Evolutionary conservation across 1,140 invertebrate genomes (phyloP), one percentile per base, ranked within the genome.

Genomic region (Musca vetustissima): DNA sequence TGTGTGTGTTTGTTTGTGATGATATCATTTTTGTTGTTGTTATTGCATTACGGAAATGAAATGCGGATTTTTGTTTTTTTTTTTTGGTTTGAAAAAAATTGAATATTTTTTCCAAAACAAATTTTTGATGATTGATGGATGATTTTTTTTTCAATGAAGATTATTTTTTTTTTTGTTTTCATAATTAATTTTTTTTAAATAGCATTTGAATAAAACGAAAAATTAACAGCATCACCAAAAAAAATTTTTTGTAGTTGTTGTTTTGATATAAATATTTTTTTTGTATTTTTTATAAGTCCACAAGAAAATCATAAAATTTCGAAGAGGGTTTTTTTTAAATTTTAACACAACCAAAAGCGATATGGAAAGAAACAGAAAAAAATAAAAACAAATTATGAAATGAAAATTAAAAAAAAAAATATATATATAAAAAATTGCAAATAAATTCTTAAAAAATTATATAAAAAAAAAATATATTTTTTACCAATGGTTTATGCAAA

Each of bases 401-500:
- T 47, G 17, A 67, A 24, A 52, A 67, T 22, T 69, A 19, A 21
- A 48, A 70, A 21, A 66, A 65, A 52, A 36, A n/a, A n/a, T n/a
- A n/a, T n/a, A n/a, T n/a, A n/a, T n/a, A n/a, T n/a, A n/a, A 25
- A 64, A 55, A 68, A 67, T 66, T 50, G 43, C 53, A 61, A 49
- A 70, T 47, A 69, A 52, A 70, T 70, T 68, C 49, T 66, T 74
- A 71, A 66, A 70, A 75, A 72, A 72, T 69, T 71, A 74, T 73
- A 67, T 65, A 68, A 48, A 70, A 68, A 61, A 68, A 72, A 55
- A 48, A 53, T 67, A 32, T 43, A 50, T 28, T 67, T 19, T 70
- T 72, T 70, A 77, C 78, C 78, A 80, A 80, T 80, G 78, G 78
- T 80, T 80, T 80, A 80, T 80, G 78, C 78, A 80, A 80, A 79